Evolutionary conservation across 2,797 vertebrate species (phyloP).

Genomic region (Syngnathus rostellatus): DNA sequence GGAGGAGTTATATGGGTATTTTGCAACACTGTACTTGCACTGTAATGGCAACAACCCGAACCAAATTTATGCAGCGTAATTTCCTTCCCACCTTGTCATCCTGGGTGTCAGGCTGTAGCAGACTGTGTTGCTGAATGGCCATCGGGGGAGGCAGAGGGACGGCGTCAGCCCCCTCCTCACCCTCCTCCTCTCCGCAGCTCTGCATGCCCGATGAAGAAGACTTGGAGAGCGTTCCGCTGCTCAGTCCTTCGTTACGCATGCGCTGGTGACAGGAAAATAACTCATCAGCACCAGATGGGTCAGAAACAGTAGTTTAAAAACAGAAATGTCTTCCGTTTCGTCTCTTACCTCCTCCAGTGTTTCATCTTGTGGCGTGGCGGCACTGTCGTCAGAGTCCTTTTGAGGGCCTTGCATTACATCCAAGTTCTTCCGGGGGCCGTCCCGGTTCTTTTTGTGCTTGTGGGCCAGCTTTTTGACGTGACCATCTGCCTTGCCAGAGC

Average conservation of each 20-base stretch:
- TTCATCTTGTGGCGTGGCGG: conserved; percentile 90
- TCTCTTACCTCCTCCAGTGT: conserved; percentile 82
- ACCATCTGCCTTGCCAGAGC: conserved; percentile 91
- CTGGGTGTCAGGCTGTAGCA: conserved; percentile 90
- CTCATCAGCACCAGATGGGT: neutral
- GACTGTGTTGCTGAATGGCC: conserved; percentile 98
- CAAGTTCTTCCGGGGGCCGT: conserved; percentile 80
- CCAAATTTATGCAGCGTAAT: neutral
- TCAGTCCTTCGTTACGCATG: conserved; percentile 89
- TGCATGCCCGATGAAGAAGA: conserved; percentile 98
- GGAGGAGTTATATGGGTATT: too few relatives aligned
- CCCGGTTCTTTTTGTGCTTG: conserved; percentile 94
- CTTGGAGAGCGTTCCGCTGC: conserved; percentile 96
- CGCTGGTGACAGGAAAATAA: conserved; percentile 60
- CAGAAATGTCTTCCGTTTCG: neutral
- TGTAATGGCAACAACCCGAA: neutral
- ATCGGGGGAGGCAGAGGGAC: conserved; percentile 93
- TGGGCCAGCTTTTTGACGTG: conserved; percentile 93
- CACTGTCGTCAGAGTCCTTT: conserved; percentile 89
- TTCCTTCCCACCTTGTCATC: conserved; percentile 85
- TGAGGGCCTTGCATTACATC: conserved; percentile 75
- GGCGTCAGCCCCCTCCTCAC: conserved; percentile 87
- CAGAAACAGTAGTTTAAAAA: neutral
- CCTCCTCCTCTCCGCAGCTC: conserved; percentile 96
- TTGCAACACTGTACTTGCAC: neutral